Base-by-base conservation (phyloP, 1,140 invertebrate species). In the Aphelinus atriplicis region DNA sequence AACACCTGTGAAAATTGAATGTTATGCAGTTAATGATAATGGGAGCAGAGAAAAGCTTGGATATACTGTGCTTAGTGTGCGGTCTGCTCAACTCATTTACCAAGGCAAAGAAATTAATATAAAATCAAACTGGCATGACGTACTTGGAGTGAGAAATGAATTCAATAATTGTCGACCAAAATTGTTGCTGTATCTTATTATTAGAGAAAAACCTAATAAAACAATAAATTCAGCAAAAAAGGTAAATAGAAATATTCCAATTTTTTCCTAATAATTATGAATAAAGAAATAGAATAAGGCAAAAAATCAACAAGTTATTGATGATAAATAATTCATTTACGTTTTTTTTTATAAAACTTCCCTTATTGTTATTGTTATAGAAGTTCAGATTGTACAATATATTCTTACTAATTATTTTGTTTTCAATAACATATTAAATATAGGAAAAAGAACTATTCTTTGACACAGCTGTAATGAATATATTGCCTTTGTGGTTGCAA, bases 1-100 rank as follows among this genome's bases (percentile, higher is more conserved):
- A 80, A 81, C 84, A 3, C 86, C 87, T 10, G 78, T 90, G 71
- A 87, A 90, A 80, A 79, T 90, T 42, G 89, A 90, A 81, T 90
- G 89, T 80, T 86, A 86, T 76, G 81, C 82, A 51, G 75, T 86
- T 55, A 87, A 89, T 70, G 82, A 86, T 46, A 79, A 81, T 10
- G 80, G 84, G 2, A 81, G 76, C 48, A 82, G 84, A 64, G 88
- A 89, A 62, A 86, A 84, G 76, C 78, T 90, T 51, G 90, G 89
- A n/a, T 89, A 89, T 71, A 77, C 87, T 58, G 71, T 90, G 9
- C 71, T 90, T 3, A 89, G 87, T 73, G 70, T 90, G 67, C 81
- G 89, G 65, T 85, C 84, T 75, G 90, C 89, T 0, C 86, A 89
- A 80, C 83, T 89, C 71, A 79, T 89, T 58, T 65, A 81, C 26